Evolutionary conservation across 1,140 invertebrate genomes (phyloP).

Genomic region (Panulirus ornatus): DNA sequence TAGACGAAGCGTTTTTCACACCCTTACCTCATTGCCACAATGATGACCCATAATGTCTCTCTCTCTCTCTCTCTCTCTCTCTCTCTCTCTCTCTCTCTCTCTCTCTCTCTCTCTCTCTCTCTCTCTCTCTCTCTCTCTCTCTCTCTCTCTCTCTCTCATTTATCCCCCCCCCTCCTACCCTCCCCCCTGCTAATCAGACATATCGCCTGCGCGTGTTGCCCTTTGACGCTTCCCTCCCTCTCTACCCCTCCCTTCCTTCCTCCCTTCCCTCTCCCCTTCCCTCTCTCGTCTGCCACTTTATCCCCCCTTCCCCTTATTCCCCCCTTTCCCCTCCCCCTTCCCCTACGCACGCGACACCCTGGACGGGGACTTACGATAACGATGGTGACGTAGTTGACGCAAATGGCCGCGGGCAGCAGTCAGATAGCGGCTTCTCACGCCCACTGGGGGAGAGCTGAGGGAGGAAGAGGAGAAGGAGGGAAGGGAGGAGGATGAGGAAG

Average conservation of each 20-base stretch:
- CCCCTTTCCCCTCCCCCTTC: slow-evolving; percentile 6
- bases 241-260: not conserved
- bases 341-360: slow-evolving; percentile 46
- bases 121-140: not conserved
- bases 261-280: not conserved
- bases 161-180: not conserved
- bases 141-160: slow-evolving; percentile 11
- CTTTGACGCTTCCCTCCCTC: too few species aligned
- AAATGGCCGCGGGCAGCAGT: slow-evolving; percentile 66
- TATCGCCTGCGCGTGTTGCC: too few species aligned
- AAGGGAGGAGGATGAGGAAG: not conserved
- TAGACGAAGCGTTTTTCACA: too few species aligned
- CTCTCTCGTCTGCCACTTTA: not conserved
- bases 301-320: not conserved
- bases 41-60: too few species aligned
- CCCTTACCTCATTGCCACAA: too few species aligned
- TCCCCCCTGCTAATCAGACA: too few species aligned
- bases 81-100: not conserved
- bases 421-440: slow-evolving; percentile 68
- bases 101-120: not conserved
- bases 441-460: not conserved
- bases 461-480: not conserved
- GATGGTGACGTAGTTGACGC: slow-evolving; percentile 47
- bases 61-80: not conserved
- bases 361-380: slow-evolving; percentile 64